Base-by-base conservation (phyloP, 2,797 vertebrate genomes). In the Nyctibius grandis region DNA sequence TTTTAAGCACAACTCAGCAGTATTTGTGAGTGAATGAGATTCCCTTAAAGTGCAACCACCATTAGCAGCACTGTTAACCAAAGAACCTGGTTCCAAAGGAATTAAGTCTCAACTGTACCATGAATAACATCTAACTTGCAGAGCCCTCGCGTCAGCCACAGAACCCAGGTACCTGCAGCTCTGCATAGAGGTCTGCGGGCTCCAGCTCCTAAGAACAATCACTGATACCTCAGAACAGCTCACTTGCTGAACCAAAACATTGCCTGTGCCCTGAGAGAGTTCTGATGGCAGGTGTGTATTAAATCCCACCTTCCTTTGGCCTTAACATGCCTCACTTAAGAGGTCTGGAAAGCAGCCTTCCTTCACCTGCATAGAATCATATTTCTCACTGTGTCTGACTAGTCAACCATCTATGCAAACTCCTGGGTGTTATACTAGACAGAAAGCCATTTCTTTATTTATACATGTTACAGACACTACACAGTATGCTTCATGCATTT, bases 151-250 rank as follows among this genome's bases (percentile, higher is more conserved):
- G 45, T 90, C 73, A 57, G 57, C 38, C 74, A 56, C 22, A 56
- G 11, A 57, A 21, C n/a, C 18, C 28, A 64, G 11, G 26, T 64
- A 45, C 26, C n/a, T 53, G 53, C 13, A 22, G 13, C 44, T 56
- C 68, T 70, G 40, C 36, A 23, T 1, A 53, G 26, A 68, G 11
- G 3, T 21, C 20, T 70, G 40, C 0, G 0, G 73, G 60, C 47
- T 72, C 48, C 88, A 85, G 75, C 48, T 84, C 76, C 17, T 47
- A 33, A 23, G 19, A 86, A 65, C 34, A 57, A 61, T 20, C 63
- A n/a, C 42, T 5, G 5, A 64, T 9, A 57, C 1, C 34, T 54
- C 22, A 31, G 40, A 94, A 53, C n/a, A 61, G 12, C 47, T 78
- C 61, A 65, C 19, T 1, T 31, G n/a, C 34, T 64, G n/a, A 93